Percentiles rank a stretch among this genome's conserved stretches.
Conservation (phyloP, 2,888 invertebrate species). For the Gandaritis pyraliata region DNA sequence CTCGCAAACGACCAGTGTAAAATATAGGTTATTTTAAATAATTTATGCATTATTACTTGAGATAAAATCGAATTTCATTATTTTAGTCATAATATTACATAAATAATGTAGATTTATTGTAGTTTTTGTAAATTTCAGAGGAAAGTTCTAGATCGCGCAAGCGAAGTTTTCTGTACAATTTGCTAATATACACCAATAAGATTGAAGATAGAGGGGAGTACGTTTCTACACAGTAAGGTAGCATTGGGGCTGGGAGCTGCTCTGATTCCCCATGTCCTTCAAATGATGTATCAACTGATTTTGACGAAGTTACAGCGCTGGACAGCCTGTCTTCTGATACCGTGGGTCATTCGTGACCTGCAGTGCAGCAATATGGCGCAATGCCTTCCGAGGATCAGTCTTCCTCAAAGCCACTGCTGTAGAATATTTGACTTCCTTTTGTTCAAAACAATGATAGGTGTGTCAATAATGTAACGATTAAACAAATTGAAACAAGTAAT, state of each 20-base stretch:
- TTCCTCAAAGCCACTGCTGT: not conserved
- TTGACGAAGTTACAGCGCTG: slow-evolving; percentile 1
- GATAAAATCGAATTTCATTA: not conserved
- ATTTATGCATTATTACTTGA: not conserved
- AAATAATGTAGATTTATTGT: not conserved
- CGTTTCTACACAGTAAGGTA: slow-evolving; percentile 5
- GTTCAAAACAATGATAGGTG: no score
- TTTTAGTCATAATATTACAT: not conserved
- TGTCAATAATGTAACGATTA: no score
- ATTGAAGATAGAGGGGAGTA: not conserved
- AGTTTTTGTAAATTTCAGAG: not conserved
- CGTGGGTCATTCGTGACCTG: not conserved
- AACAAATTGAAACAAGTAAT: no score
- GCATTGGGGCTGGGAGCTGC: slow-evolving; percentile 4
- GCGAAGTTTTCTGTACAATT: not conserved
- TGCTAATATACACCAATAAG: not conserved
- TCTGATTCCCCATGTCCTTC: not conserved
- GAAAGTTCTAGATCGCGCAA: not conserved
- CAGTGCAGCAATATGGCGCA: not conserved
- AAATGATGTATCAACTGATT: slow-evolving; percentile 1
- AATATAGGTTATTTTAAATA: not conserved
- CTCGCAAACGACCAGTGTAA: not conserved
- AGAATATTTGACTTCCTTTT: slow-evolving; percentile 4
- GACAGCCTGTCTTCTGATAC: not conserved
- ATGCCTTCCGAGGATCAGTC: not conserved